Base-by-base conservation (phyloP, 2,888 invertebrate species). In the Plutella xylostella region DNA sequence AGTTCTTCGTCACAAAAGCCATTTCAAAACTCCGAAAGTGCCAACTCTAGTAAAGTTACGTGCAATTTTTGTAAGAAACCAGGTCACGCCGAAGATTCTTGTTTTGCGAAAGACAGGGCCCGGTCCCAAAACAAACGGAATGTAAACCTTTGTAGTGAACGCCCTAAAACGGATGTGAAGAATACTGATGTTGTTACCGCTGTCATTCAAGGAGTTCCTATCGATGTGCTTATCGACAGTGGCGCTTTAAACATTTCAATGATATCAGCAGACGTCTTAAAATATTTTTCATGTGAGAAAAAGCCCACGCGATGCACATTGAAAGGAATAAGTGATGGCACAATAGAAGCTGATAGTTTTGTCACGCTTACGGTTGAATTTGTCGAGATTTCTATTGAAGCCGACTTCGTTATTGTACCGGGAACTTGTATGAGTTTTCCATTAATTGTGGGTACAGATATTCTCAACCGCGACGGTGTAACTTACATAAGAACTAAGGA, bases 371-470 rank as follows among this genome's bases (percentile, higher is more conserved):
- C 49, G 0, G 31, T 56, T 11, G 55, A 58, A 33, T 54, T 58
- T 20, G 7, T 15, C n/a, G 49, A 51, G 0, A 48, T 55, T 0
- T 17, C 51, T 0, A 33, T 57, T 2, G 58, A 57, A 43, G 50
- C 51, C 1, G 55, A 58, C 34, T 48, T 58, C 6, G 4, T 43
- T 30, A 50, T 55, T 0, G 54, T 57, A 1, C 40, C 50, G 0
- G 17, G 25, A 1, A 3, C 18, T 3, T 55, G 5, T 31, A 49
- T 58, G 48, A 53, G 46, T 31, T 43, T 48, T 6, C 54, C 54
- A 0, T 45, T 56, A 4, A 50, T 56, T 6, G 19, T 56, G 1
- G 58, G 56, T 6, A 56, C 56, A 0, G 56, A 56, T 34, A 52
- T 54, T 6, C 38, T 55, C 3, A 55, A 53, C 40, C 22, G 54